phyloP scores from a whole-genome alignment of 2,888 invertebrate genomes.

The Mesorhabditis sp. region DNA sequence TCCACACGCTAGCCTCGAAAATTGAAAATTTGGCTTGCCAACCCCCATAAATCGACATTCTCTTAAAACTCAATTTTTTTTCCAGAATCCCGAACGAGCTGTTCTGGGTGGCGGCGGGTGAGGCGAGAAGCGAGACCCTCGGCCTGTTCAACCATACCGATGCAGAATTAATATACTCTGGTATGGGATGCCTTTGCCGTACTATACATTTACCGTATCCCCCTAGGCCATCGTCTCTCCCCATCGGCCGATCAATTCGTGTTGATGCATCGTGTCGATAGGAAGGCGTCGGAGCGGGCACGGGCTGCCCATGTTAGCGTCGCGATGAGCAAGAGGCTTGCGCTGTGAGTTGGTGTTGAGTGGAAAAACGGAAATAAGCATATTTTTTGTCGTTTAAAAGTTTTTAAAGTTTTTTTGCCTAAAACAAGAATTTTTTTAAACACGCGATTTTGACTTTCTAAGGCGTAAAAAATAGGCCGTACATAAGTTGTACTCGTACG shows the following conservation, averaged over 20 bases:
- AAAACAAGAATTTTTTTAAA: too few relatives aligned
- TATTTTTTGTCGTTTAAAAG: too few relatives aligned
- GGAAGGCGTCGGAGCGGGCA: background rate
- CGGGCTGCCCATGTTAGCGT: constrained; percentile 13
- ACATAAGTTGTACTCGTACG: too few relatives aligned
- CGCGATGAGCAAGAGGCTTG: constrained; percentile 34
- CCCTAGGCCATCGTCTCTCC: constrained; percentile 31
- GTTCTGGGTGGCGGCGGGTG: constrained; percentile 43
- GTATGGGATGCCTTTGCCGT: background rate
- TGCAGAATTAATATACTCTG: constrained; percentile 34
- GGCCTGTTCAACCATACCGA: constrained; percentile 45
- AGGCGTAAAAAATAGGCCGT: too few relatives aligned
- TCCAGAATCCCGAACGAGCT: constrained; percentile 45
- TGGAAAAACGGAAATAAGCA: too few relatives aligned
- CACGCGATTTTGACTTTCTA: too few relatives aligned
- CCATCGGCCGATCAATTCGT: constrained; percentile 27
- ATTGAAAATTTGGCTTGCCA: too few relatives aligned
- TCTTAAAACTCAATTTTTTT: too few relatives aligned
- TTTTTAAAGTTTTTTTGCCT: too few relatives aligned
- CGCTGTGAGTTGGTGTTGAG: constrained; percentile 18
- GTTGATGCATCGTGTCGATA: constrained; percentile 26
- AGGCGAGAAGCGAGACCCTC: constrained; percentile 46
- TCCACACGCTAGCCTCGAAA: too few relatives aligned
- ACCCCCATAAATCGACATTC: too few relatives aligned
- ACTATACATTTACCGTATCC: background rate